Evolutionary conservation across 2,797 vertebrate species (phyloP), one percentile per base, ranked within the genome.

Genomic region (Pogonophryne albipinna): DNA sequence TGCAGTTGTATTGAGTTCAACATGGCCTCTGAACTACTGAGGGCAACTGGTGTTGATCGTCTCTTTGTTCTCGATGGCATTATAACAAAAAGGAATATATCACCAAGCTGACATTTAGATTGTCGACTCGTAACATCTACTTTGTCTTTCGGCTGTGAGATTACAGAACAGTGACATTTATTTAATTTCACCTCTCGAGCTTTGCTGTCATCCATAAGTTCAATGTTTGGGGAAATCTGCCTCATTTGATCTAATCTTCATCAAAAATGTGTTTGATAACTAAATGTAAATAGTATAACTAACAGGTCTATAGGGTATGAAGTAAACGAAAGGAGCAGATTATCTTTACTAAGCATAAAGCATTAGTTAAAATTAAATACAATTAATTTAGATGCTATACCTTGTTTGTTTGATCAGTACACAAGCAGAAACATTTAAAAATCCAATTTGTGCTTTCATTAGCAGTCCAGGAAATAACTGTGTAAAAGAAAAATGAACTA

Each of bases 1-100:
- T 59, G 58, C 45, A 81, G 71, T 71, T 68, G 65, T 13, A 75
- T 75, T 31, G 44, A 57, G 66, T 68, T 83, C 20, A 74, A 11
- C 17, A 17, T 45, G 64, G 38, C 77, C 47, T 83, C 60, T 80
- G 74, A 78, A 70, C 56, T 57, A 31, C 46, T 34, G 38, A 65
- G 60, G 20, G 55, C 19, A 51, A 44, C 27, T 41, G 14, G 7
- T 66, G 47, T 62, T 19, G 1, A 41, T 49, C 17, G 16, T 47
- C 58, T 57, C 34, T 76, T 64, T 79, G 76, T 81, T 46, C 58
- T 77, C 20, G 42, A 23, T 11, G 0, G 16, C 6, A 55, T 42
- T 3, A 64, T 67, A 52, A 81, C n/a, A 66, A 61, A 71, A 31
- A 57, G 20, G 15, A 38, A 53, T 67, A 19, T 60, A 66, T 78